Conservation (phyloP, 2,113 vertebrate species). For the Hippolais icterina region DNA sequence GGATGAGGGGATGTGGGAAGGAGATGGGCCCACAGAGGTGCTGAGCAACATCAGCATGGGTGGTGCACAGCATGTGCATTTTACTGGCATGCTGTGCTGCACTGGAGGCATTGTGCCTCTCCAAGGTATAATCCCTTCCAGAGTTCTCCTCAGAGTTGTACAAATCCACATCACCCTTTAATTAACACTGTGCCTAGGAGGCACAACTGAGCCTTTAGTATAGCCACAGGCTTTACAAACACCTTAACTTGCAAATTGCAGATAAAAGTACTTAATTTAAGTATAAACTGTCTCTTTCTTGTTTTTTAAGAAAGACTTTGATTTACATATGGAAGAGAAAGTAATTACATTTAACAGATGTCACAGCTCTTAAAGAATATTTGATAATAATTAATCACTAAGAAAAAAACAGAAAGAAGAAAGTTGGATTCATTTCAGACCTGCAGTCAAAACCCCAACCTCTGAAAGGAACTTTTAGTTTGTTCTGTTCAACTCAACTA, state of each 20-base stretch:
- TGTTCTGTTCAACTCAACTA: background rate
- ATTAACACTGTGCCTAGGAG: slow-evolving; percentile 58
- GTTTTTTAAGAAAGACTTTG: background rate
- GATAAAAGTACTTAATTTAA: slow-evolving; percentile 37
- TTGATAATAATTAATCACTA: background rate
- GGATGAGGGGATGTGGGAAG: background rate
- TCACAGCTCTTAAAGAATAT: slow-evolving; percentile 11
- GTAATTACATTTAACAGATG: slow-evolving; percentile 29
- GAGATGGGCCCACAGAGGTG: background rate
- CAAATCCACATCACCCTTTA: background rate
- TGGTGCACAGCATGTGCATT: background rate
- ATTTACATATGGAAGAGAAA: slow-evolving; percentile 35
- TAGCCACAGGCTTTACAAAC: slow-evolving; percentile 13
- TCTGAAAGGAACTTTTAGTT: background rate
- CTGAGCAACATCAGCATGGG: background rate
- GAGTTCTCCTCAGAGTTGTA: slow-evolving; percentile 9
- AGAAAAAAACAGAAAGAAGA: background rate
- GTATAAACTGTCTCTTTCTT: background rate
- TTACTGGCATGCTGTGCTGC: background rate
- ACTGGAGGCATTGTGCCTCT: slow-evolving; percentile 20
- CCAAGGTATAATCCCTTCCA: slow-evolving; percentile 42
- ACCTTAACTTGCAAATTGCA: slow-evolving; percentile 26
- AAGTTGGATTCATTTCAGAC: background rate
- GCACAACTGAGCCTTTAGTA: slow-evolving; percentile 38
- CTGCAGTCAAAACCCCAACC: background rate